phyloP scores from a whole-genome alignment of 2,797 vertebrate species.

The Melanotaenia nigrans region DNA sequence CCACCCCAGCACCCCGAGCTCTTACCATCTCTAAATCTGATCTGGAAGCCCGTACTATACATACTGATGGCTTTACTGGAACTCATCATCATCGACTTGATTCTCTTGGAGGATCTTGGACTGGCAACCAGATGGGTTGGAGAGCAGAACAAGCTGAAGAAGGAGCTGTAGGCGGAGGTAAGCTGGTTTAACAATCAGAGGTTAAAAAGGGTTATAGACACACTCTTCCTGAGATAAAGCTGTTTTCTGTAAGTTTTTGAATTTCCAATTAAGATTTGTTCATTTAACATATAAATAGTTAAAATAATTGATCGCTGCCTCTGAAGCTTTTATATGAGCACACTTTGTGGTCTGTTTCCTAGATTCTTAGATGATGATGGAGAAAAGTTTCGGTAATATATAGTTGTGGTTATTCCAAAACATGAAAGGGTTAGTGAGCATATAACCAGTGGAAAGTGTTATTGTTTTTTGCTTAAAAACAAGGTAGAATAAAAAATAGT shows the following conservation, averaged over 20 bases:
- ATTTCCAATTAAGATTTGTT: constrained; percentile 1
- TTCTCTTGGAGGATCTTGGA: constrained; percentile 83
- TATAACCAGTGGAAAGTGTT: neutral
- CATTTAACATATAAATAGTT: neutral
- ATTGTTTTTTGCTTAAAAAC: neutral
- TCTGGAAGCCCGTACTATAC: constrained; percentile 79
- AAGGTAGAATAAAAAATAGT: no score
- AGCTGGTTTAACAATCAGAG: constrained; percentile 40
- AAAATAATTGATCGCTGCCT: neutral
- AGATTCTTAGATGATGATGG: no score
- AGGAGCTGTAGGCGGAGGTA: constrained; percentile 91
- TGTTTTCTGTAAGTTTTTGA: constrained; percentile 6
- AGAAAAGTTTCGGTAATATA: no score
- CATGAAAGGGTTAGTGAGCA: neutral
- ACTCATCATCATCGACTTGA: constrained; percentile 81
- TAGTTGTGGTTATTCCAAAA: neutral
- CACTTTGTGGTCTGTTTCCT: no score
- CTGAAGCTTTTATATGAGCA: neutral
- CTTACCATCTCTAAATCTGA: constrained; percentile 89
- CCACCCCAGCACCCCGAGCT: constrained; percentile 79
- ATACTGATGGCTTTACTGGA: constrained; percentile 76
- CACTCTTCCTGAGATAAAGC: neutral
- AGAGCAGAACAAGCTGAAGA: constrained; percentile 86
- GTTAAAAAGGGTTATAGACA: neutral
- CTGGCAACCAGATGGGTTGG: constrained; percentile 91